Evolutionary conservation across 2,113 vertebrate species (phyloP), one percentile per base, ranked within the genome.

Genomic region (Mesembrinibis cayennensis): DNA sequence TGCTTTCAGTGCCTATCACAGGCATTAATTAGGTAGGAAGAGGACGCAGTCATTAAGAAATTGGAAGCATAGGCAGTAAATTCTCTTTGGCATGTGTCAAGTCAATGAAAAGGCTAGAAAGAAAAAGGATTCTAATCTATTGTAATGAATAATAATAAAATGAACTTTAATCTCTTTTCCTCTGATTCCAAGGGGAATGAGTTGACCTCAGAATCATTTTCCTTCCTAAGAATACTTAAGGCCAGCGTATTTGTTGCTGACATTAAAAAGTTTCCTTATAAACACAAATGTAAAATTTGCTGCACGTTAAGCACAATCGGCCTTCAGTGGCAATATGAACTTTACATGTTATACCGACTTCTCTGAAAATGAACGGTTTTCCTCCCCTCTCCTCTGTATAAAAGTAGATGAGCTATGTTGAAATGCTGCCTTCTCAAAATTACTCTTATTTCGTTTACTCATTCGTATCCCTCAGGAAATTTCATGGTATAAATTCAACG

Each of bases 61-160:
- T 34, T 18, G 44, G 40, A 79, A 90, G 65, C 50, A 4, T 3
- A 2, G 30, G 30, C 69, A 72, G 38, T 58, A 66, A 89, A 96
- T 79, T 26, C 47, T 56, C 91, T 86, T 93, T 82, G 93, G 89
- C 95, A 23, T 71, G 38, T 94, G 94, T 95, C 93, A 65, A 40
- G 40, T 93, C 83, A 62, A 42, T 62, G 81, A 73, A 83, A 92
- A 87, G n/a, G 10, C 22, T n/a, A 86, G 72, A 63, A 87, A 79
- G 82, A 74, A 69, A 84, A 62, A 66, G 56, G 44, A 77, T 52
- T 87, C 11, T 85, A 80, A 85, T 93, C 78, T 72, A 58, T 80
- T 26, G 49, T 94, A 95, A 90, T 88, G 84, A 90, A 66, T 70
- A 87, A 74, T 72, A 79, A 85, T 32, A 49, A 91, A 69, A 70